Base-by-base conservation (phyloP, 2,797 vertebrate genomes). In the Cephalopachus bancanus region DNA sequence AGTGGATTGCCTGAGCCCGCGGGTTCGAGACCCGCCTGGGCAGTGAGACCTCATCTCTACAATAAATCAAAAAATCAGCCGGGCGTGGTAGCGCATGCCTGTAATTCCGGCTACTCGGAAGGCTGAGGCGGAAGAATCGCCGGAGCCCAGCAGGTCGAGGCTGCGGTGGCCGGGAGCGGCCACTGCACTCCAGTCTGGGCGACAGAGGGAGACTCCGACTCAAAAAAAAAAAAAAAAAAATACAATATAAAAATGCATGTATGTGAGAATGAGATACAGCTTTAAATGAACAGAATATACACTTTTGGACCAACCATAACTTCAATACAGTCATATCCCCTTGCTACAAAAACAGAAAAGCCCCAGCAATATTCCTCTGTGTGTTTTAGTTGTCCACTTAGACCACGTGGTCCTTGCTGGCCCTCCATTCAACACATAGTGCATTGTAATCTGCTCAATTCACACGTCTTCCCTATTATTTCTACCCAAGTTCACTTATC, bases 321-420 rank as follows among this genome's bases (percentile, higher is more conserved):
- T 98, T 98, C 89, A 96, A 94, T 96, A 85, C 90, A 93, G 2
- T 86, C 83, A 37, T 92, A 95, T 95, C 95, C 71, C 89, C 57
- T 95, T 96, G 89, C 24, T 98, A 81, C 87, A 75, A 96, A 97
- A 96, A 97, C 94, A 98, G 95, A 97, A 95, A 96, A 96, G 65
- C 74, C 96, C 95, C n/a, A 97, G 83, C 79, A 97, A 96, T 97
- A 97, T 98, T 83, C 97, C 93, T 97, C 95, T 97, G 89, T 3
- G 80, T 96, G 91, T 97, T 95, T 96, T 83, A 0, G 53, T 93
- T 98, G 96, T 96, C 93, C 97, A 96, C 98, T 98, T 97, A 98
- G 90, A 91, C 93, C 89, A 97, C 59, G 1, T 20, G 11, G 72
- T 0, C 1, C 3, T 33, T 59, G 72, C 60, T 59, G 90, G 76